Conservation (phyloP, 1,140 invertebrate species). For the Drosophila erecta region DNA sequence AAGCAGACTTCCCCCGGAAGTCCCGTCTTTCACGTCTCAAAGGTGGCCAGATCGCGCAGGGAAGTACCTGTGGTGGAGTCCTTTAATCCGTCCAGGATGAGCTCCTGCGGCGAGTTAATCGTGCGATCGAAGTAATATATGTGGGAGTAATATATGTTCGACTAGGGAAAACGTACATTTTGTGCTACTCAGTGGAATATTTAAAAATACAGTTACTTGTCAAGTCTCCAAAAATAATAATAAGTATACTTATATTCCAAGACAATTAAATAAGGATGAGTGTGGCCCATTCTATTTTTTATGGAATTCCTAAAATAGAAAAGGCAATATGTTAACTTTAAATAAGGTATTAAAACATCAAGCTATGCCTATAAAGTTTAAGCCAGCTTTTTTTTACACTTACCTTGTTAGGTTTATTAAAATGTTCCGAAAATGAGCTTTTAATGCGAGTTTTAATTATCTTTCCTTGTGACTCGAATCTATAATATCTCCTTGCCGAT, state of each 20-base stretch:
- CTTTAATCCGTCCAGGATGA: constrained; percentile 22
- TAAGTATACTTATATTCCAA: too few relatives aligned
- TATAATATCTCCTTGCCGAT: constrained; percentile 12
- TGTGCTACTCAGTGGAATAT: constrained; percentile 11
- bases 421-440: not conserved
- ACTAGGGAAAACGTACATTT: constrained; percentile 8
- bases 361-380: too few relatives aligned
- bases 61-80: constrained; percentile 1
- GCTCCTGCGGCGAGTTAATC: constrained; percentile 22
- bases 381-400: too few relatives aligned
- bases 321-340: too few relatives aligned
- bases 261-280: too few relatives aligned
- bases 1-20: constrained; percentile 38
- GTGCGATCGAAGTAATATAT: too few relatives aligned
- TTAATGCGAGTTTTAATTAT: not conserved
- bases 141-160: too few relatives aligned
- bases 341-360: too few relatives aligned
- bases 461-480: not conserved
- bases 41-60: constrained; percentile 11
- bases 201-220: not conserved
- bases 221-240: not conserved
- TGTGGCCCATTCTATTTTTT: too few relatives aligned
- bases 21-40: constrained; percentile 19
- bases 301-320: too few relatives aligned
- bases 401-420: not conserved